Evolutionary conservation across 2,113 vertebrate genomes (phyloP), one percentile per base, ranked within the genome.

Genomic region (Pangasianodon gigas): DNA sequence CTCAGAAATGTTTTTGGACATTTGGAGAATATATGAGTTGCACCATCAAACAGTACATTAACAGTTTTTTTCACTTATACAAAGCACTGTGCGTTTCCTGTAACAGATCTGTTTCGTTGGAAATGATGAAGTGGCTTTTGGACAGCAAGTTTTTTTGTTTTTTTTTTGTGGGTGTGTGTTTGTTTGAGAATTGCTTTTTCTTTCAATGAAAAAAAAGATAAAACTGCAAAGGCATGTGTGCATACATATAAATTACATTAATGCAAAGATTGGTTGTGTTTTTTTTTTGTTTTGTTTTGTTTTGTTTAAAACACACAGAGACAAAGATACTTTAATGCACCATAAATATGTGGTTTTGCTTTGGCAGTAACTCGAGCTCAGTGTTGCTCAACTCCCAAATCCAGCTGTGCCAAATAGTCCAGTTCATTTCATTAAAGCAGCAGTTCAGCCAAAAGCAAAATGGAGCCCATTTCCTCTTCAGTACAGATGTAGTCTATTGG

Each of bases 321-420:
- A 16, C 21, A 46, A 56, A 26, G 18, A 79, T 41, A 65, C 16
- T 46, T 46, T 74, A 74, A 58, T 13, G 26, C 52, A 32, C 24
- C 9, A 18, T 46, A 7, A 84, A 56, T 21, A 3, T 69, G 80
- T 26, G 3, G 11, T 69, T 18, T 26, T 62, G 52, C 11, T 51
- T 52, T 62, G 29, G 88, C 56, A 29, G 88, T 65, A 52, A 79
- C 67, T 37, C 37, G 18, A 79, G 81, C 74, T 67, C n/a, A 0
- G 24, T 41, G 37, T 79, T 79, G 46, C 74, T 54, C 83, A 86
- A 89, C 24, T 54, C 58, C 84, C 48, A 29, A 37, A 65, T 54
- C 29, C 84, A 86, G 88, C 88, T 89, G 88, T 65, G 84, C 6
- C 71, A 54, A 89, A 67, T 32, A 71, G 56, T 37, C 54, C 29